Conservation (phyloP, 2,113 vertebrate genomes). For the Rafetus swinhoei region DNA sequence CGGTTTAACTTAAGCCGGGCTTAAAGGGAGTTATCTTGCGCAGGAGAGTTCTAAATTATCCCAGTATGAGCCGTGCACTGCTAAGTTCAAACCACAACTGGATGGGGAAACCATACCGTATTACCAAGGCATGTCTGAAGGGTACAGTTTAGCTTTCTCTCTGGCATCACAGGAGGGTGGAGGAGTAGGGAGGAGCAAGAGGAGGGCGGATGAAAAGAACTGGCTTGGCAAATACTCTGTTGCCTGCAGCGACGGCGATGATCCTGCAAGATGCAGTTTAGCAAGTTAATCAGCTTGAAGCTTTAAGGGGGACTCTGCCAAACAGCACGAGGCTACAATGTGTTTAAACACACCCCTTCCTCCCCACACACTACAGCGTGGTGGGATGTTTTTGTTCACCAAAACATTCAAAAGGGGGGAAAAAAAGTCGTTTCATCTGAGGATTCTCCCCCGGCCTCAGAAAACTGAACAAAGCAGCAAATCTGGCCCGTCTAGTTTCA, state of each 20-base stretch:
- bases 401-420: not conserved
- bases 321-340: conserved; percentile 1
- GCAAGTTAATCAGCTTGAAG: conserved; percentile 68
- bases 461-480: not conserved
- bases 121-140: conserved; percentile 52
- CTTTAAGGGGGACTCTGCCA: conserved; percentile 66
- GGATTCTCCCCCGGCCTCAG: not conserved
- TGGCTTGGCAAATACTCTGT: conserved; percentile 75
- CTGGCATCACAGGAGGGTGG: conserved; percentile 70
- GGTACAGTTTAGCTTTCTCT: conserved; percentile 71
- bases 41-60: not conserved
- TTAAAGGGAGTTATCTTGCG: not conserved
- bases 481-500: not conserved
- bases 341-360: not conserved
- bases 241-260: conserved; percentile 68
- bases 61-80: not conserved
- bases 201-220: conserved; percentile 72
- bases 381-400: not conserved
- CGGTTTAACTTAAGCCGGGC: too few species aligned
- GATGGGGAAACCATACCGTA: conserved; percentile 64
- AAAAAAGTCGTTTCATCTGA: not conserved
- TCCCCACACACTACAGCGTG: not conserved
- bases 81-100: conserved; percentile 41
- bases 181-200: conserved; percentile 63
- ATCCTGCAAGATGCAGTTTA: conserved; percentile 77